These are phyloP conservation scores for Sitobion miscanthi DNA, from an alignment of 1,140 invertebrate species.

Conservation along the genomic window DNA sequence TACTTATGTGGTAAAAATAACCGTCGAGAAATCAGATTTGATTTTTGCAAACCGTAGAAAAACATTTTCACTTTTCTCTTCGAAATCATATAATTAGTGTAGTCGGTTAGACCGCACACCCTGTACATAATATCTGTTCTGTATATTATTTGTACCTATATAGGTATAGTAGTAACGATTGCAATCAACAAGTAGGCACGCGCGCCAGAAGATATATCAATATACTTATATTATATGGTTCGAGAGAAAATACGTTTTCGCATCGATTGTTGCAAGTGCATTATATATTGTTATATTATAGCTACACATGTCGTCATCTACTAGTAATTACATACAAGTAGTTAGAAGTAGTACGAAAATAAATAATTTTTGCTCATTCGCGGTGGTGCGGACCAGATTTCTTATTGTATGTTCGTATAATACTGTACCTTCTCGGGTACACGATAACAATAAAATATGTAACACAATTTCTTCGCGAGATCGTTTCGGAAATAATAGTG, in stretches of 20 bases:
- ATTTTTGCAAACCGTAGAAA: neutral
- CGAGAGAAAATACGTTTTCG: slow-evolving; percentile 24
- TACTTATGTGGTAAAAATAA: neutral
- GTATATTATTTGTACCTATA: neutral
- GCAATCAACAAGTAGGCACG: neutral
- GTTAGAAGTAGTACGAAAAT: neutral
- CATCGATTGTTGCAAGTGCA: neutral
- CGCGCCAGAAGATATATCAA: neutral
- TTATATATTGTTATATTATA: neutral
- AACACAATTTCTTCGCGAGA: neutral
- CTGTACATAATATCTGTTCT: neutral
- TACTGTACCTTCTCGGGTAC: neutral
- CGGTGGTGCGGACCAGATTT: neutral
- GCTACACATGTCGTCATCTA: neutral
- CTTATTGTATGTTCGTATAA: neutral
- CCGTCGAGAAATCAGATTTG: neutral
- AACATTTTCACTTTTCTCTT: neutral
- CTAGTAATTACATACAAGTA: neutral
- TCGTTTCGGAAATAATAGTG: slow-evolving; percentile 20
- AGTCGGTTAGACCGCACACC: neutral
- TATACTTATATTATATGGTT: neutral
- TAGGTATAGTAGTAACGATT: neutral
- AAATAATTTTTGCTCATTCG: neutral
- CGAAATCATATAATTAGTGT: neutral
- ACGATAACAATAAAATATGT: neutral